phyloP scores from a whole-genome alignment of 2,113 vertebrate genomes.

The Macrotis lagotis region DNA sequence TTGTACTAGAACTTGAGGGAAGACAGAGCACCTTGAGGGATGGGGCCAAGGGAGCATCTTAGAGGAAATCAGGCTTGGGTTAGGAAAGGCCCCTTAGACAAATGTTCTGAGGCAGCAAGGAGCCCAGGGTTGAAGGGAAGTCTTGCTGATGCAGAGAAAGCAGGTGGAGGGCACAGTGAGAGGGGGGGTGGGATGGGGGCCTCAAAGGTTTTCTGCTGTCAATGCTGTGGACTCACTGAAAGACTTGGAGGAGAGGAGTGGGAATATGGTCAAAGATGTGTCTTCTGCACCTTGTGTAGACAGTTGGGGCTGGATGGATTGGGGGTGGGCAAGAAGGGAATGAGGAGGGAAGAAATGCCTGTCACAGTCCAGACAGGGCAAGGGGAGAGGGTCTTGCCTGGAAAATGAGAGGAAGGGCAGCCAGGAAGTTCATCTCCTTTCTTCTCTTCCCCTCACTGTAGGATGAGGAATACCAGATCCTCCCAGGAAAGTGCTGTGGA shows the following conservation, averaged over 20 bases:
- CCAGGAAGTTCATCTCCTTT: neutral
- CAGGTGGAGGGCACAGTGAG: neutral
- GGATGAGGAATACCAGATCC: constrained; percentile 82
- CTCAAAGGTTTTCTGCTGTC: neutral
- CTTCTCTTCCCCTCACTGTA: constrained; percentile 58
- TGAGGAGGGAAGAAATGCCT: neutral
- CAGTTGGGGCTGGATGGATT: neutral
- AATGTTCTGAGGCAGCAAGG: neutral
- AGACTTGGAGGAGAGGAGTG: neutral
- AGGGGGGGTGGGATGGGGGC: neutral
- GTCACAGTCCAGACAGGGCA: neutral
- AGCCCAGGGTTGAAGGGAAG: neutral
- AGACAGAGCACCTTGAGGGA: neutral
- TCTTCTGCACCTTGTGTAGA: neutral
- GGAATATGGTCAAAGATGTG: neutral
- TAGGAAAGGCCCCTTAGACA: neutral
- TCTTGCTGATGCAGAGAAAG: no score
- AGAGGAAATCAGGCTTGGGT: neutral
- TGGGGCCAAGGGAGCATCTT: neutral
- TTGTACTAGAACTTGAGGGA: neutral
- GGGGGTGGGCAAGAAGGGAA: neutral
- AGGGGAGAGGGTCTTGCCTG: no score
- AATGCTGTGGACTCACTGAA: no score
- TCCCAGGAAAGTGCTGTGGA: constrained; percentile 87
- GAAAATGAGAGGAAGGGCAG: neutral